These are phyloP conservation scores for Pseudorhombus dupliciocellatus DNA, from an alignment of 2,113 vertebrate genomes.

Conservation along the genomic window DNA sequence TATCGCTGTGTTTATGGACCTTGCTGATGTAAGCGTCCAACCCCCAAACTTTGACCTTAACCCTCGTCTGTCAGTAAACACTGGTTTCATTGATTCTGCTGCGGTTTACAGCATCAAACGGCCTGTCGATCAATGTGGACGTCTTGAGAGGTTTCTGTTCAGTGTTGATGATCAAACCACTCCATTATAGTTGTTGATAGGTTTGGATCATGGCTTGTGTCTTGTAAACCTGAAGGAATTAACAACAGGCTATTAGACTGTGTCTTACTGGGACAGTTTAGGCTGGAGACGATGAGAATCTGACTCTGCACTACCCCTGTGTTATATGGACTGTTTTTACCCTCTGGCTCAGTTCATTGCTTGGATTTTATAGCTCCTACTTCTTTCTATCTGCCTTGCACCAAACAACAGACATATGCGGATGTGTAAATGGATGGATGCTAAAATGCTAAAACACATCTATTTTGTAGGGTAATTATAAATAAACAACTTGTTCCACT, in stretches of 20 bases:
- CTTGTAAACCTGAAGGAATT: conserved; percentile 1
- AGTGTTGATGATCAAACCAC: no score
- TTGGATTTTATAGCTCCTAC: not conserved
- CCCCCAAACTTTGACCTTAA: not conserved
- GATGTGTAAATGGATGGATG: not conserved
- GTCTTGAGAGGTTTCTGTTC: not conserved
- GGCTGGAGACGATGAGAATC: not conserved
- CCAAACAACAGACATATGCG: not conserved
- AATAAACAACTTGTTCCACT: not conserved
- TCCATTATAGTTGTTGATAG: not conserved
- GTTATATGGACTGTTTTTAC: not conserved
- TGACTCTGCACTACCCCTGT: not conserved
- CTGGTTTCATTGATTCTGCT: conserved; percentile 1
- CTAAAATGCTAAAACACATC: no score
- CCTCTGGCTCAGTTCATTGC: not conserved
- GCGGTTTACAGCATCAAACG: not conserved
- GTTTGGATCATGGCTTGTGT: not conserved
- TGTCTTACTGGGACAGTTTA: not conserved
- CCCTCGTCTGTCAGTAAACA: not conserved
- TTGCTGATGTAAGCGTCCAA: not conserved
- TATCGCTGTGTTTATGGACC: not conserved
- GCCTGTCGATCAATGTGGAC: not conserved
- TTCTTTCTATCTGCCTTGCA: not conserved
- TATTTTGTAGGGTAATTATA: not conserved
- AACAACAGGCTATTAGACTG: not conserved